Evolutionary conservation across 1,140 invertebrate species (phyloP).

Genomic region (Chrysoperla carnea): DNA sequence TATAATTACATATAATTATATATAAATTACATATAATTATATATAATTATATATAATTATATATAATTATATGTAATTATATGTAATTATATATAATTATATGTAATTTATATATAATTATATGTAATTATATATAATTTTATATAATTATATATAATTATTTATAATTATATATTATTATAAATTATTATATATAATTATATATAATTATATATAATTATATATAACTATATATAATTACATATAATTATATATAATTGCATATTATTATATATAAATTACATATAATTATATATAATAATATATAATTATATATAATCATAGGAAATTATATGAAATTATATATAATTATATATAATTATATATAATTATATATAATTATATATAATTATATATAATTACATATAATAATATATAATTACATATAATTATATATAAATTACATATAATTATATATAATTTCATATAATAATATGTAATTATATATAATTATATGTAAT

Average conservation of each 20-base stretch:
- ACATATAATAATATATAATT: too few relatives aligned
- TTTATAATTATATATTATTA: background rate
- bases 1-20: too few relatives aligned
- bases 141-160: background rate
- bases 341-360: background rate
- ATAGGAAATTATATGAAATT: too few relatives aligned
- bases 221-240: background rate
- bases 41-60: too few relatives aligned
- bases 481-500: background rate
- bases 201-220: background rate
- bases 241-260: background rate
- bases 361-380: background rate
- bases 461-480: too few relatives aligned
- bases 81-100: too few relatives aligned
- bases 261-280: background rate
- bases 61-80: too few relatives aligned
- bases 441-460: background rate
- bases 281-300: background rate
- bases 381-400: background rate
- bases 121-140: too few relatives aligned
- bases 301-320: background rate
- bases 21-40: too few relatives aligned
- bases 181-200: background rate
- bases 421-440: too few relatives aligned
- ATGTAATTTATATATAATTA: too few relatives aligned